Evolutionary conservation across 2,113 vertebrate species (phyloP).

Genomic region (Corvus hawaiiensis): DNA sequence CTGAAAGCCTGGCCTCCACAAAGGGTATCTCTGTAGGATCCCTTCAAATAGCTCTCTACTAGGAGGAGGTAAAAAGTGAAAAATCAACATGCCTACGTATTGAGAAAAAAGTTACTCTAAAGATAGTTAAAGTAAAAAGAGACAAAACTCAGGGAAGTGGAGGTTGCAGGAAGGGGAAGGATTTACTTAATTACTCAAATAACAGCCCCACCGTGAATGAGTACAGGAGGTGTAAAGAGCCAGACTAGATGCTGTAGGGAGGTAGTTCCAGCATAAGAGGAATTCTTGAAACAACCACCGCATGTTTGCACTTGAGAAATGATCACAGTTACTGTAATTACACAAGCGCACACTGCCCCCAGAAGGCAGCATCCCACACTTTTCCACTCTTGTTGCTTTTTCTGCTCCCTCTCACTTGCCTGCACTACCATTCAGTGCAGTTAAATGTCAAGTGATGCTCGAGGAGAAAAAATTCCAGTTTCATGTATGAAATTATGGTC

Average conservation of each 20-base stretch:
- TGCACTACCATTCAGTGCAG: not conserved
- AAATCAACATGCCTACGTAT: not conserved
- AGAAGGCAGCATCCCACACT: conserved; percentile 8
- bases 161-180: not conserved
- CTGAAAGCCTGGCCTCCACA: not conserved
- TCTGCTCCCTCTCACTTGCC: not conserved
- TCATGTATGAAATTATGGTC: not conserved
- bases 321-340: not conserved
- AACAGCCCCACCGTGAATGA: not conserved
- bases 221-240: not conserved
- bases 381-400: not conserved
- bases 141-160: not conserved
- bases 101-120: not conserved
- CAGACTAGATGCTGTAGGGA: not conserved
- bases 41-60: not conserved
- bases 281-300: not conserved
- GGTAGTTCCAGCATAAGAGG: not conserved
- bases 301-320: not conserved
- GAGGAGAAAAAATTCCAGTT: not conserved
- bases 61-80: not conserved
- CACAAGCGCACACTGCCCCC: conserved; percentile 20
- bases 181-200: not conserved
- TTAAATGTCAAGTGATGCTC: not conserved
- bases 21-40: not conserved
- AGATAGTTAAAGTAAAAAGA: not conserved